Percentiles rank a stretch among this genome's conserved stretches.
Evolutionary conservation across 2,113 vertebrate genomes (phyloP).

Genomic region (Eolophus roseicapilla): DNA sequence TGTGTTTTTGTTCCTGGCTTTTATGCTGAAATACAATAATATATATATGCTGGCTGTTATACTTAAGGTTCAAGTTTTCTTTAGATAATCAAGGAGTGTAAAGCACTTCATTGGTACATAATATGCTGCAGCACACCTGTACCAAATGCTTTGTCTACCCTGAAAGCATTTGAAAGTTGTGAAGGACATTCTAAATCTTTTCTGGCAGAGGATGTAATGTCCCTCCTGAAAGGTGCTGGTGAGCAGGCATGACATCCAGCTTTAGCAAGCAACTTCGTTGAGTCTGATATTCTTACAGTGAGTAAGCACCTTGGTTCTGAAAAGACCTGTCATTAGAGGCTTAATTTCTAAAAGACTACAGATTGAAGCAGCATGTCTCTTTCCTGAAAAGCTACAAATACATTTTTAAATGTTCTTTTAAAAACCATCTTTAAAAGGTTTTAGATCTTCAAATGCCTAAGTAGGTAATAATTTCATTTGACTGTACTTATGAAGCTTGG

Average conservation of each 20-base stretch:
- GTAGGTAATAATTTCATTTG: background rate
- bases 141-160: background rate
- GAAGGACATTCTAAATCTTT: background rate
- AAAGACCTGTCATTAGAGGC: background rate
- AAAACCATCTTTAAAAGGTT: background rate
- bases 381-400: background rate
- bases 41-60: background rate
- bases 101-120: background rate
- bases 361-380: background rate
- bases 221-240: background rate
- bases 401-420: background rate
- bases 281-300: background rate
- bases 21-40: background rate
- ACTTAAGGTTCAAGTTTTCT: background rate
- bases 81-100: background rate
- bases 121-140: background rate
- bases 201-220: background rate
- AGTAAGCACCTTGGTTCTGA: background rate
- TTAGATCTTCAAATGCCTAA: background rate
- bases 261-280: background rate
- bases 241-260: background rate
- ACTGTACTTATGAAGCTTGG: background rate
- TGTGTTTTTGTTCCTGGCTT: background rate
- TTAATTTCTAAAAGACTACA: background rate
- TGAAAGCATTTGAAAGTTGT: background rate